Base-by-base conservation (phyloP, 2,888 invertebrate genomes). In the Scaptomyza reducta region DNA sequence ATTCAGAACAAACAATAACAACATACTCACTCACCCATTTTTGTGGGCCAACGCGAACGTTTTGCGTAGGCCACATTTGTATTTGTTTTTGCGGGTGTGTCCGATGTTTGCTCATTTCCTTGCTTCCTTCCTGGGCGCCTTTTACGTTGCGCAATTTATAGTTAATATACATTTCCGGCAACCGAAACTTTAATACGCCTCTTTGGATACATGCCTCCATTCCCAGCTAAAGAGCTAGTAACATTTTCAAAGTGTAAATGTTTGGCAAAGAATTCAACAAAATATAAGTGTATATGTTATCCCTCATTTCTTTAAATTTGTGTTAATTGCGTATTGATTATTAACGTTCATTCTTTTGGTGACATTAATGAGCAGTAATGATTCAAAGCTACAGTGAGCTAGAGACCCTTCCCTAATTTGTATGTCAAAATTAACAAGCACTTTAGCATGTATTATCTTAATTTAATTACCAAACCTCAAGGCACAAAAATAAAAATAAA, bases 161-260 rank as follows among this genome's bases (percentile, higher is more conserved):
- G 79, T 84, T 87, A 82, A 87, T 82, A 79, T 82, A 77, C 76
- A 86, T 86, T 83, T 87, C 81, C 87, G 80, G 70, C 66, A 61
- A 54, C 73, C 57, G 65, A 82, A 72, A 69, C 62, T 67, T 67
- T 61, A 53, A 44, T 55, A 35, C 45, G 45, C 41, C 49, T 49
- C 41, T 47, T 51, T 47, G 47, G 38, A 61, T 51, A 59, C 63
- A 50, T 59, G 38, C 56, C 64, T 54, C 47, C 25, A 14, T 50
- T 50, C 14, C 4, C 11, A 11, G 10, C 13, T 10, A 13, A 22
- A 22, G 9, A n/a, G 27, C 6, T 27, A 27, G 22, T 22, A 6
- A 22, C 13, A 13, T n/a, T 49, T 49, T 18, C 22, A 22, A 47
- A 33, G 18, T 3, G 6, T 16, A 9, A 33, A 33, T n/a, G 6